phyloP scores from a whole-genome alignment of 1,140 invertebrate species.

The Habropoda laboriosa region DNA sequence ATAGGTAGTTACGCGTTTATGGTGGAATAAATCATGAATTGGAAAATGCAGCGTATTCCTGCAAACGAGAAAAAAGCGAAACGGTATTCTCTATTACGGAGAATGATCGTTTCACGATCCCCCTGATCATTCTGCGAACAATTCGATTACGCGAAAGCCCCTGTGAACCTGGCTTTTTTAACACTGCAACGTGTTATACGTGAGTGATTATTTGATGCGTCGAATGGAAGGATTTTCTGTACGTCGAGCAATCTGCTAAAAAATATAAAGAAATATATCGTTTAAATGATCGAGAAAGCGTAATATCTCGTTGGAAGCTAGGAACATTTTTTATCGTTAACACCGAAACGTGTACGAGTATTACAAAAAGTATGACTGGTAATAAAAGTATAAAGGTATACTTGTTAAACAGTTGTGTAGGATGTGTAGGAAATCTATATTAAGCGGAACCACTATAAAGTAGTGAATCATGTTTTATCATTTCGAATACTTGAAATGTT shows the following conservation, averaged over 20 bases:
- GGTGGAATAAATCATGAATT: constrained; percentile 15
- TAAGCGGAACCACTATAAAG: not conserved
- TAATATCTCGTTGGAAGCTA: constrained; percentile 39
- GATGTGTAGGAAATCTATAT: no score
- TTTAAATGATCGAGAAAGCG: constrained; percentile 34
- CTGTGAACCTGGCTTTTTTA: constrained; percentile 55
- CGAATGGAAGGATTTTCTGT: constrained; percentile 46
- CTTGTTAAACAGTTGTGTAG: no score
- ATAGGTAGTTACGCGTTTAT: not conserved
- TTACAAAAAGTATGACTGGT: constrained; percentile 49
- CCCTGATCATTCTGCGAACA: not conserved
- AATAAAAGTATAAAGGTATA: not conserved
- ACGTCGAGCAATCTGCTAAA: constrained; percentile 43
- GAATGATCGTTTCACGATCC: not conserved
- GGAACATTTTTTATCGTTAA: constrained; percentile 42
- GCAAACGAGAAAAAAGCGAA: not conserved
- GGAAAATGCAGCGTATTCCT: not conserved
- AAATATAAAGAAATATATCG: constrained; percentile 14
- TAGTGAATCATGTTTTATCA: not conserved
- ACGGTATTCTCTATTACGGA: no score
- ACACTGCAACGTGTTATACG: constrained; percentile 11
- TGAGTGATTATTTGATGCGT: constrained; percentile 49
- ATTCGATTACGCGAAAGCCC: constrained; percentile 39
- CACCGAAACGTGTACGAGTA: constrained; percentile 53
- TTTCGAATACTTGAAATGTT: not conserved